A percentile compares a stretch with the other conserved stretches of the same genome.
phyloP scores from a whole-genome alignment of 1,140 invertebrate species.

The Lepidurus packardi region DNA sequence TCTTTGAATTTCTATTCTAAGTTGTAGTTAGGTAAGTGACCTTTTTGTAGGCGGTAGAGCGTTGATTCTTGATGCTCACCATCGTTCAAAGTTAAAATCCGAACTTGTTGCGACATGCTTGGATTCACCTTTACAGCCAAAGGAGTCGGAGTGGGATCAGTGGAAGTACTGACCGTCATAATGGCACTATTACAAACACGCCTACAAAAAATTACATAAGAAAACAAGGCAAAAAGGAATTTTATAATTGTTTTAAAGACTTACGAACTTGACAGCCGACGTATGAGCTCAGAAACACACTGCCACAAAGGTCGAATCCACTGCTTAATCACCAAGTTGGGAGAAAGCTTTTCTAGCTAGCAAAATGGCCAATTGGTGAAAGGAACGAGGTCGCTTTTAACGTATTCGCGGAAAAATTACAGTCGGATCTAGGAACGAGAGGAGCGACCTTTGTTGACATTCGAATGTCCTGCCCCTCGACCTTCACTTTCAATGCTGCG shows the following conservation, averaged over 20 bases:
- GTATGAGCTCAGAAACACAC: no score
- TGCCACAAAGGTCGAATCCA: background rate
- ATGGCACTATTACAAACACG: background rate
- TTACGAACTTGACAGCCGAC: background rate
- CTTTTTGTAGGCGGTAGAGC: conserved; percentile 60
- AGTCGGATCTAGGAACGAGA: background rate
- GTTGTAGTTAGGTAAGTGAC: conserved; percentile 41
- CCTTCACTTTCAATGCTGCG: background rate
- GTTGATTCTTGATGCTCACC: conserved; percentile 66
- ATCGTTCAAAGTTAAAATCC: conserved; percentile 65
- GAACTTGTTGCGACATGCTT: conserved; percentile 44
- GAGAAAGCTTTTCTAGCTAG: background rate
- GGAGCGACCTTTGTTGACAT: conserved; percentile 18
- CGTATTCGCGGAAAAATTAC: background rate
- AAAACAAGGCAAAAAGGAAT: background rate
- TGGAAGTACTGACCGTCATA: background rate
- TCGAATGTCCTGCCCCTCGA: conserved; percentile 17
- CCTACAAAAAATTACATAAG: background rate
- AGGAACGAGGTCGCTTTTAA: background rate
- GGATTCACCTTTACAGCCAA: conserved; percentile 26
- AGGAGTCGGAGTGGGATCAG: conserved; percentile 17
- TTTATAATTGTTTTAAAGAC: background rate
- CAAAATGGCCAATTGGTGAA: background rate
- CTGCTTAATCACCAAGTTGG: background rate
- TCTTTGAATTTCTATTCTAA: background rate